These are phyloP conservation scores for Meloidogyne hapla DNA, from an alignment of 1,140 invertebrate species.

Conservation along the genomic window DNA sequence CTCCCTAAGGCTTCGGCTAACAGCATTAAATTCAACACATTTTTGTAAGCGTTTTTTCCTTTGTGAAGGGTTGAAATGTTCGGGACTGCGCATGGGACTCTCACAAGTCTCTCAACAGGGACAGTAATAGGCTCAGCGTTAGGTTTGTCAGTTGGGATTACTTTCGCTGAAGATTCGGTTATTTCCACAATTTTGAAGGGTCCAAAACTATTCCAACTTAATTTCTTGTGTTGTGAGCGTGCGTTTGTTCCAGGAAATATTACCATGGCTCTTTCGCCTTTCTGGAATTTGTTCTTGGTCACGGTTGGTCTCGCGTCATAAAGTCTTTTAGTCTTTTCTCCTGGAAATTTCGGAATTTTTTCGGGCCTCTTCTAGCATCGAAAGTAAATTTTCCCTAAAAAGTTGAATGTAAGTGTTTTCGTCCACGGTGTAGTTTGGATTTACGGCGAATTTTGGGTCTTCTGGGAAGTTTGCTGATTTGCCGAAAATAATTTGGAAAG, in stretches of 20 bases:
- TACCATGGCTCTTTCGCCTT: slow-evolving; percentile 5
- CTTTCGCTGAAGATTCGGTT: too few relatives aligned
- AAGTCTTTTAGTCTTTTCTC: background rate
- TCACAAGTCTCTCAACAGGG: too few relatives aligned
- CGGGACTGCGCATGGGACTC: too few relatives aligned
- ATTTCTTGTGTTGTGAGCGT: background rate
- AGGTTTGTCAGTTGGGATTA: too few relatives aligned
- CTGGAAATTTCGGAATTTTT: background rate
- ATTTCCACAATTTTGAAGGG: background rate
- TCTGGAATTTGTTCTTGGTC: background rate
- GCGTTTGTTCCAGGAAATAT: slow-evolving; percentile 6
- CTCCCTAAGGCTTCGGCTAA: background rate
- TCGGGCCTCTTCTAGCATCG: background rate
- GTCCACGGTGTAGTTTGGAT: background rate
- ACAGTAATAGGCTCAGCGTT: too few relatives aligned
- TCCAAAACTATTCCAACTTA: background rate
- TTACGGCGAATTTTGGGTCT: background rate
- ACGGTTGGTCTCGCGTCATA: background rate
- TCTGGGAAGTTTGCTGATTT: background rate
- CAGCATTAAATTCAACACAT: background rate
- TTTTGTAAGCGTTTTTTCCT: background rate
- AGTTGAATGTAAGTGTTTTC: slow-evolving; percentile 1
- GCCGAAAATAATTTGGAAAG: background rate
- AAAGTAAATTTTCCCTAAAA: background rate
- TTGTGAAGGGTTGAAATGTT: background rate